These are phyloP conservation scores for Thryonomys swinderianus DNA, from an alignment of 2,113 vertebrate species.

Conservation along the genomic window DNA sequence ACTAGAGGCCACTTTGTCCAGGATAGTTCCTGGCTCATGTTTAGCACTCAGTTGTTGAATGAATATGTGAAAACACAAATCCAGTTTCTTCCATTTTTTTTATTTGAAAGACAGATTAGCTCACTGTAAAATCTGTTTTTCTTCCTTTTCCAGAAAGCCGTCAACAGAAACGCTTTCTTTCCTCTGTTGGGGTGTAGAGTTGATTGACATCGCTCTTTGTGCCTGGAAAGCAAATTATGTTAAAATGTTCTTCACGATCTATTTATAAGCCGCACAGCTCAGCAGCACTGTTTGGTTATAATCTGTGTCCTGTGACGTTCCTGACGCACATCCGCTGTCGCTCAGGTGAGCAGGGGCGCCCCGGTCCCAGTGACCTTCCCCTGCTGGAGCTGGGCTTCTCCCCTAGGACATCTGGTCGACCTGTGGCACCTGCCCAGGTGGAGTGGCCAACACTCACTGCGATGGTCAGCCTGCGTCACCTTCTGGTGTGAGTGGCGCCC, in stretches of 20 bases:
- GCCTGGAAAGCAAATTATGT: constrained; percentile 60
- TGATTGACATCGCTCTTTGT: constrained; percentile 61
- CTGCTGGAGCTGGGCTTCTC: neutral
- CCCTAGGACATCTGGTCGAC: too few species aligned
- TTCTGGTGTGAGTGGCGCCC: neutral
- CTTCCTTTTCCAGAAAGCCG: constrained; percentile 47
- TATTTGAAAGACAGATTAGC: constrained; percentile 37
- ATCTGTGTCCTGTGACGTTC: neutral
- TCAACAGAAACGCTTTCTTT: constrained; percentile 44
- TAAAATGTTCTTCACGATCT: neutral
- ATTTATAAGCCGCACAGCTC: neutral
- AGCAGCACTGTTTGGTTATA: neutral
- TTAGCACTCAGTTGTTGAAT: neutral
- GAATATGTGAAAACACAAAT: neutral
- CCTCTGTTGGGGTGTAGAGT: neutral
- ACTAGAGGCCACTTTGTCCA: rapidly evolving
- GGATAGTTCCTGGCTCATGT: neutral
- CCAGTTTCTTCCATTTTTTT: neutral
- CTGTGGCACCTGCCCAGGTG: rapidly evolving
- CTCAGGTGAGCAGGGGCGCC: neutral
- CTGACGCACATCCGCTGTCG: rapidly evolving
- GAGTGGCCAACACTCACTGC: neutral
- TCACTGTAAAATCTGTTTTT: constrained; percentile 29
- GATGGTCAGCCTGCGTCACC: neutral
- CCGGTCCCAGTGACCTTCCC: rapidly evolving